Evolutionary conservation across 2,888 invertebrate genomes (phyloP).

Genomic region (Tinea trinotella): DNA sequence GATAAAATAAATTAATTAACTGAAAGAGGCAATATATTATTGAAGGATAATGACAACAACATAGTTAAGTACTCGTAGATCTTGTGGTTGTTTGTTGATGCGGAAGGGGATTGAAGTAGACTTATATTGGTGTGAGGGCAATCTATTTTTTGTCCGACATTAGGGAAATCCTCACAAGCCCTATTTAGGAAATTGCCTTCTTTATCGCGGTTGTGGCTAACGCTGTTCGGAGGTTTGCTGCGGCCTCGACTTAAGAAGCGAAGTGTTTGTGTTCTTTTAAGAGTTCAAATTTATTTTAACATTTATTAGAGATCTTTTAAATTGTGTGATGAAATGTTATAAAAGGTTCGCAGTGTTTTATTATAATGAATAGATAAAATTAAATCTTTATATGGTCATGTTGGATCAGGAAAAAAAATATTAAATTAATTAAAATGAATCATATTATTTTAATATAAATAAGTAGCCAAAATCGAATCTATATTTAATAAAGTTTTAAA

Average conservation of each 20-base stretch:
- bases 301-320: not conserved
- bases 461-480: too few relatives aligned
- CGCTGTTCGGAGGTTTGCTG: slow-evolving; percentile 28
- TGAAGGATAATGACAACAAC: not conserved
- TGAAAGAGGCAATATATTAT: too few relatives aligned
- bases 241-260: slow-evolving; percentile 6
- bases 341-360: too few relatives aligned
- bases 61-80: not conserved
- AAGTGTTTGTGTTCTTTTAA: slow-evolving; percentile 6
- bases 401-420: too few relatives aligned
- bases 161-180: slow-evolving; percentile 59
- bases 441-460: too few relatives aligned
- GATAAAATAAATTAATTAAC: too few relatives aligned
- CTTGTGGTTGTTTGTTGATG: slow-evolving; percentile 12
- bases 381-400: too few relatives aligned
- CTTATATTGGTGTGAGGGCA: slow-evolving; percentile 35
- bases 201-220: slow-evolving; percentile 56
- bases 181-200: slow-evolving; percentile 63
- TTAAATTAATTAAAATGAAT: too few relatives aligned
- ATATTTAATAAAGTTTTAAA: too few relatives aligned
- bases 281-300: slow-evolving; percentile 5
- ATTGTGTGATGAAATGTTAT: not conserved
- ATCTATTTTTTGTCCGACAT: slow-evolving; percentile 53
- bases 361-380: too few relatives aligned
- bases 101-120: slow-evolving; percentile 23